A percentile compares a stretch with the other conserved stretches of the same genome.
phyloP scores from a whole-genome alignment of 2,113 vertebrate species.

The Pavo muticus region DNA sequence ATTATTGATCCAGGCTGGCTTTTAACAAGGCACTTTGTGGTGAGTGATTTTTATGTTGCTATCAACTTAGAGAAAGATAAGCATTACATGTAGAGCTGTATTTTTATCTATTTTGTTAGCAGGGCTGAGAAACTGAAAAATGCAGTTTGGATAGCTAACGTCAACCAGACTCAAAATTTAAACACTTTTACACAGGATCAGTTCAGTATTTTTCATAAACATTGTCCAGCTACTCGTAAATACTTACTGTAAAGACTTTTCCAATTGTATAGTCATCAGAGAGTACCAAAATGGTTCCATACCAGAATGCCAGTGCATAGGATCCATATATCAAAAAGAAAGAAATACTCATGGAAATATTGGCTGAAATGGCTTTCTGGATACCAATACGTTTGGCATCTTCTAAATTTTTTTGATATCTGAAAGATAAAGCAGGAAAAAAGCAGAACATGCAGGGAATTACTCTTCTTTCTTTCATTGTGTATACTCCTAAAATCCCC shows the following conservation, averaged over 20 bases:
- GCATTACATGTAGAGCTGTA: neutral
- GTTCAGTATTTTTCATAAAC: neutral
- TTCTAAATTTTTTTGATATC: conserved; percentile 86
- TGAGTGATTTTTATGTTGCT: neutral
- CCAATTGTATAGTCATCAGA: conserved; percentile 80
- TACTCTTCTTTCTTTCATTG: neutral
- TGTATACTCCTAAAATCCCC: neutral
- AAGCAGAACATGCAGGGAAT: neutral
- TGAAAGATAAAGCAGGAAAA: conserved; percentile 47
- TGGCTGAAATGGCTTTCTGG: conserved; percentile 84
- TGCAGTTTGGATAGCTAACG: neutral
- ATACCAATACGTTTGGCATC: conserved; percentile 84
- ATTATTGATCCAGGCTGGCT: neutral
- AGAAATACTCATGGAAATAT: conserved; percentile 83
- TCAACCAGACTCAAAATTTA: neutral
- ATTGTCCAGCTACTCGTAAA: neutral
- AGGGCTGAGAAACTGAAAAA: neutral
- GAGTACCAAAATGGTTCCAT: conserved; percentile 84
- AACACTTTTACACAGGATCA: neutral
- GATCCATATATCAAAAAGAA: conserved; percentile 87
- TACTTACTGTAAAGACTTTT: conserved; percentile 85
- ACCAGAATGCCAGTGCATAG: conserved; percentile 88
- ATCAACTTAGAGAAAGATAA: neutral
- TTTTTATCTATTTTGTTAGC: neutral
- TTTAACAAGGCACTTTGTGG: neutral